Base-by-base conservation (phyloP, 2,113 vertebrate species). In the Corydoras sp. region DNA sequence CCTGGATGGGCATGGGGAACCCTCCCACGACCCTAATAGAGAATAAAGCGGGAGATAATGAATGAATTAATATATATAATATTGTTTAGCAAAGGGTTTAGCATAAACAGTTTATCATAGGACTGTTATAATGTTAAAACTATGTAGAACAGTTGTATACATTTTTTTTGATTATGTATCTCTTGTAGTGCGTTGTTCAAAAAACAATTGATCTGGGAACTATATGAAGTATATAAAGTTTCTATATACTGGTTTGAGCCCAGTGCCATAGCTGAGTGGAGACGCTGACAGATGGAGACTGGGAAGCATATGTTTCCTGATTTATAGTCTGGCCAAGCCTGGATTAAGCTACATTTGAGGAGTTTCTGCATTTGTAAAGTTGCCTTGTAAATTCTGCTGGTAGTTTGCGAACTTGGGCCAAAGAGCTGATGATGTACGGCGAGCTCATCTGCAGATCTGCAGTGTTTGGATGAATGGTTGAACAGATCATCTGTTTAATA, bases 401-500 rank as follows among this genome's bases (percentile, higher is more conserved):
- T 31, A 55, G 74, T 54, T 60, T 35, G 29, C 58, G 48, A 70
- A 10, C 54, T 59, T 18, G 48, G 14, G 56, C 69, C 71, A 79
- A 71, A 43, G 54, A 24, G 50, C 50, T 53, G 64, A 56, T 72
- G 71, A 65, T 74, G 68, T 60, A 60, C 70, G 2, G 18, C 14
- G 30, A 55, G 62, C 67, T 79, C 76, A 58, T 68, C 50, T 32
- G 66, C 65, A 77, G 61, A 58, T 68, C 50, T 32, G 66, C 62
- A 77, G 61, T 75, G 76, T 77, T 68, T 31, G 48, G 65, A 66
- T 49, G 66, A 83, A 71, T 59, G 67, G 71, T 77, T 72, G 48
- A 24, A 13, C 70, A 75, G 74, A 82, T 78, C 68, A 71, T 64
- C 51, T 72, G 68, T 43, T 70, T 62, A 49, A 35, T 10, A 75